These are phyloP conservation scores for Origma solitaria DNA, from an alignment of 2,113 vertebrate genomes.

Conservation along the genomic window DNA sequence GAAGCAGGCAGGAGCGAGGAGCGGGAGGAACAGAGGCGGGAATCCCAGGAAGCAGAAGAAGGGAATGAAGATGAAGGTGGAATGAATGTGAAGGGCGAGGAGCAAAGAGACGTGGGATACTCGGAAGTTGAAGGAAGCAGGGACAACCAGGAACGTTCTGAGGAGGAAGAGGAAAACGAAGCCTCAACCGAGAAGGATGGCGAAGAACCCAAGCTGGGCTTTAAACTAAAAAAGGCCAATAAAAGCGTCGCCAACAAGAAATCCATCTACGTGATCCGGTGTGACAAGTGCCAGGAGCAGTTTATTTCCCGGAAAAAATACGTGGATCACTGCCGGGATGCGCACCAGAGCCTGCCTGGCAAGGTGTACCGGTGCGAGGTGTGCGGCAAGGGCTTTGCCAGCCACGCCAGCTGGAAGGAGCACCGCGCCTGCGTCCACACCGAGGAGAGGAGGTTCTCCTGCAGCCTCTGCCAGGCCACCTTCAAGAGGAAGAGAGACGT, in stretches of 20 bases:
- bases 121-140: neutral
- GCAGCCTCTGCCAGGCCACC: slow-evolving; percentile 55
- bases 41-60: neutral
- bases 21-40: neutral
- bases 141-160: neutral
- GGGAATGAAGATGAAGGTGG: neutral
- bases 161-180: neutral
- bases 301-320: slow-evolving; percentile 52
- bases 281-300: slow-evolving; percentile 51
- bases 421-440: slow-evolving; percentile 59
- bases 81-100: neutral
- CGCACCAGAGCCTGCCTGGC: slow-evolving; percentile 47
- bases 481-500: slow-evolving; percentile 69
- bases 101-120: neutral
- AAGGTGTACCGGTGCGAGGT: slow-evolving; percentile 65
- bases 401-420: slow-evolving; percentile 62
- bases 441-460: slow-evolving; percentile 64
- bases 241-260: neutral
- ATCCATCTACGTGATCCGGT: slow-evolving; percentile 9
- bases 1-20: neutral
- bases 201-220: neutral
- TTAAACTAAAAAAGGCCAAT: neutral
- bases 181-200: neutral
- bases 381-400: slow-evolving; percentile 63
- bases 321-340: slow-evolving; percentile 51